Base-by-base conservation (phyloP, 2,888 invertebrate genomes). In the Pollenia angustigena region DNA sequence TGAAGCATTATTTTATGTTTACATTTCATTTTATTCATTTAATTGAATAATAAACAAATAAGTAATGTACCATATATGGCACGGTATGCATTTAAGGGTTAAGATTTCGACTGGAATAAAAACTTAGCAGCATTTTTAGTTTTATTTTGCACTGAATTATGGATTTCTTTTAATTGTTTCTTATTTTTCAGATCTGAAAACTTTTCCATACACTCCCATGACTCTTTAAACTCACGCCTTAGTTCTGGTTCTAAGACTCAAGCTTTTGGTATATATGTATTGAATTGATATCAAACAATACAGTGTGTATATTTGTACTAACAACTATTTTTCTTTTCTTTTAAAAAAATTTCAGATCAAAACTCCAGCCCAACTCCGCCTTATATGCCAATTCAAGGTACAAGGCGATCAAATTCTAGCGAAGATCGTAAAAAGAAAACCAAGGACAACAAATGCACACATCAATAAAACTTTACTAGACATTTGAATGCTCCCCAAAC, bases 351-450 rank as follows among this genome's bases (percentile, higher is more conserved):
- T 58, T 16, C 78, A 90, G 95, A 95, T 89, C 93, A 94, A 88
- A 91, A 89, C 88, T 94, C 94, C 62, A 94, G 94, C 88, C 94
- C 94, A 60, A 95, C 94, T 58, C 96, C 96, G 9, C 96, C 96
- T 79, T 96, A 96, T 90, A 96, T 96, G 96, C 96, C 96, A 68
- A 96, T 96, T 90, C 96, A 96, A 92, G 96, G 96, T 68, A 96
- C 96, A 90, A 94, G 96, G 85, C 94, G 96, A 89, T 94, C 95
- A n/a, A 95, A 95, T 85, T 94, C 94, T 85, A 95, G 95, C 90
- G 95, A 96, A 90, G 95, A 95, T 87, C 95, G 95, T 89, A 94
- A 94, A 87, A 93, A 93, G 89, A 94, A 94, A 83, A 93, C 94
- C 76, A 94, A 95, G 92, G 95, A 95, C 89, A 87, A 74, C 64